Evolutionary conservation across 2,113 vertebrate species (phyloP).

Genomic region (Tyto alba): DNA sequence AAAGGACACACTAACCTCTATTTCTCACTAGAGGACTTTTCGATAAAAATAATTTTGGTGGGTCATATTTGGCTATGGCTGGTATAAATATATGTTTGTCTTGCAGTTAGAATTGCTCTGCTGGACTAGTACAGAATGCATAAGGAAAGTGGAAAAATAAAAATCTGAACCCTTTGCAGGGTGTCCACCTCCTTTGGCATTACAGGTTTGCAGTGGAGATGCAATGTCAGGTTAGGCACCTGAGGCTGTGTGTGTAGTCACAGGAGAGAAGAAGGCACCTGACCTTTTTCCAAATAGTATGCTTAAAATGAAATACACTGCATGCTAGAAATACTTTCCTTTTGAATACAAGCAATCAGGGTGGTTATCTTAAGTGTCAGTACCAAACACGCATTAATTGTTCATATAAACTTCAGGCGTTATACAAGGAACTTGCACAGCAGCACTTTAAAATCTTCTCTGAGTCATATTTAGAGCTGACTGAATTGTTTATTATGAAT

Average conservation of each 20-base stretch:
- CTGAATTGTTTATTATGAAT: neutral
- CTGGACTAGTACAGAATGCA: neutral
- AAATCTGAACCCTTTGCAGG: neutral
- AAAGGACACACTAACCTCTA: neutral
- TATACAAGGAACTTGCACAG: neutral
- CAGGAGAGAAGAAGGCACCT: neutral
- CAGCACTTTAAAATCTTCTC: neutral
- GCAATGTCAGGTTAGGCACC: neutral
- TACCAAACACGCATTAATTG: neutral
- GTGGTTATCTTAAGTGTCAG: neutral
- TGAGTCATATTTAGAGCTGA: neutral
- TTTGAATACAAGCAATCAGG: neutral
- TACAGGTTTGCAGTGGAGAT: neutral
- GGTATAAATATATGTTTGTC: neutral
- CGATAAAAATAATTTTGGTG: neutral
- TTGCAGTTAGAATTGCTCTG: neutral
- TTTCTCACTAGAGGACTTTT: neutral
- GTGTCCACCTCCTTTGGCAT: neutral
- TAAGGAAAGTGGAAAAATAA: neutral
- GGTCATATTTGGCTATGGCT: neutral
- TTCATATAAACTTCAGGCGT: neutral
- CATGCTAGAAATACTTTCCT: neutral
- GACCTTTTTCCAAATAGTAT: neutral
- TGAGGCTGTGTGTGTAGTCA: neutral
- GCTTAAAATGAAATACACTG: neutral